A percentile compares a stretch with the other conserved stretches of the same genome.
These are phyloP conservation scores for Hofmannophila pseudospretella DNA, from an alignment of 2,888 invertebrate species.

Conservation along the genomic window DNA sequence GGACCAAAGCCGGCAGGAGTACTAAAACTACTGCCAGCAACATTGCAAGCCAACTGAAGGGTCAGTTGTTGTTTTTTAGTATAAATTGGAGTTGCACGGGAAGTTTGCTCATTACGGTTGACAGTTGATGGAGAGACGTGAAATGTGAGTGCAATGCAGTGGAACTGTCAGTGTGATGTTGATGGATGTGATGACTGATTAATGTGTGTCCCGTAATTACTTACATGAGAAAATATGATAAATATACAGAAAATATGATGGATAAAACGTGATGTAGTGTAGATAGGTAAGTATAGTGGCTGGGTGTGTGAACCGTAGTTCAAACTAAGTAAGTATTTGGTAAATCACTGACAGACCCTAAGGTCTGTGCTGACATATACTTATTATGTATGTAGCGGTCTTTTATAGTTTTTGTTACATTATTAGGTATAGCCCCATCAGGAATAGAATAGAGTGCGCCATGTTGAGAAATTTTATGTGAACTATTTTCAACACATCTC, in stretches of 20 bases:
- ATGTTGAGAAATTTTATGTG: too few species aligned
- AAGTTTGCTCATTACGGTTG: constrained; percentile 39
- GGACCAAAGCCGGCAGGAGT: constrained; percentile 36
- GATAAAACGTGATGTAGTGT: neutral
- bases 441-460: too few species aligned
- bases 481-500: too few species aligned
- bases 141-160: constrained; percentile 11
- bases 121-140: constrained; percentile 23
- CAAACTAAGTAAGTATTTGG: too few species aligned
- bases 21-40: constrained; percentile 28
- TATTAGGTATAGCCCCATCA: too few species aligned
- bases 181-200: constrained; percentile 4
- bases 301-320: too few species aligned
- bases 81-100: constrained; percentile 43
- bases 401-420: too few species aligned
- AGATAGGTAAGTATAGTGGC: too few species aligned
- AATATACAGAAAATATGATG: neutral
- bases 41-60: constrained; percentile 34
- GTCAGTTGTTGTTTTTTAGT: constrained; percentile 11
- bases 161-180: constrained; percentile 3
- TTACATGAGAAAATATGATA: neutral
- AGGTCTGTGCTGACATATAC: too few species aligned
- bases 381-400: too few species aligned
- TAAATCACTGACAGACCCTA: too few species aligned
- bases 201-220: constrained; percentile 4